A percentile compares a stretch with the other conserved stretches of the same genome.
Conservation (phyloP, 1,140 invertebrate species). For the Periplaneta americana region DNA sequence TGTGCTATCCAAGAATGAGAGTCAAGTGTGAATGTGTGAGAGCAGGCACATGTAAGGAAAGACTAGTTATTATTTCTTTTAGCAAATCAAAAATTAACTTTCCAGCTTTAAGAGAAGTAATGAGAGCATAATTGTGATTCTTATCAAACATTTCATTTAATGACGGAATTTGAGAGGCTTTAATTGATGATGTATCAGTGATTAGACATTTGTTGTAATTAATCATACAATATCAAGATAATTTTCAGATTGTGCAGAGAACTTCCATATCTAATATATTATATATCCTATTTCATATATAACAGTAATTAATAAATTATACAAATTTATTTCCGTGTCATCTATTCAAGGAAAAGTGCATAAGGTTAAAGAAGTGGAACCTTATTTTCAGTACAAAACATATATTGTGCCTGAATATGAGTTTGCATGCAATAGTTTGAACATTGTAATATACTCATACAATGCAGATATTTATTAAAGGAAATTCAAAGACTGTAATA, state of each 20-base stretch:
- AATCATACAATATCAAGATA: neutral
- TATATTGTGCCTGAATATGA: neutral
- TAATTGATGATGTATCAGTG: neutral
- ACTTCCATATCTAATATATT: neutral
- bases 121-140: neutral
- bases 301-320: neutral
- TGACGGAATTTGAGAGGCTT: neutral
- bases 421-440: neutral
- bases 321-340: neutral
- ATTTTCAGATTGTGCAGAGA: neutral
- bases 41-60: neutral
- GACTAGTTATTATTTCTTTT: neutral
- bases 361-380: neutral
- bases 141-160: neutral
- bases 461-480: neutral
- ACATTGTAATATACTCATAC: neutral
- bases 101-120: neutral
- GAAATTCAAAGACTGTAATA: neutral
- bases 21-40: neutral
- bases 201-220: neutral
- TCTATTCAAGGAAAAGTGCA: neutral
- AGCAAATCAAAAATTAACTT: neutral
- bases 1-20: too few relatives aligned
- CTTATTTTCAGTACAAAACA: neutral
- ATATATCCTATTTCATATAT: neutral